Evolutionary conservation across 2,888 invertebrate species (phyloP), one percentile per base, ranked within the genome.

Genomic region (Caenorhabditis sp.): DNA sequence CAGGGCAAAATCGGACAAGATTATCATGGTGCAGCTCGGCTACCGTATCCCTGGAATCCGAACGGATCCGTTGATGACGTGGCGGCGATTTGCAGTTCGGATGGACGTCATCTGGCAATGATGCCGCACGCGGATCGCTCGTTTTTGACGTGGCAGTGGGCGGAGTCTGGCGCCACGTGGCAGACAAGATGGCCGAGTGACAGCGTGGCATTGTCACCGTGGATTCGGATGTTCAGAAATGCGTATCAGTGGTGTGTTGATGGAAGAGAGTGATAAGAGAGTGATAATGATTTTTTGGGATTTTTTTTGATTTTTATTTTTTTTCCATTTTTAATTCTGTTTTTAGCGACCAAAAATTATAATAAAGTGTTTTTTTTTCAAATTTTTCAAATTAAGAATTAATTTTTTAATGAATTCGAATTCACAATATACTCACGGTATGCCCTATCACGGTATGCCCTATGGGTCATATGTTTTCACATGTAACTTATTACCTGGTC

Each of bases 101-200:
- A 98, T 93, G 98, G 98, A 0, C 94, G 98, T 4, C 98, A 98
- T 93, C 94, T 98, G 88, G 98, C 97, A 0, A 94, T 98, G 94
- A 99, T 99, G 98, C 98, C 98, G 2, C 98, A 99, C 93, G 98
- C 98, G 0, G 98, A 99, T 93, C 94, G 89, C 47, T 85, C 89
- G 91, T 95, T 95, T 80, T 94, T 95, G 88, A 94, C 95, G 87
- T 97, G 96, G 95, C 97, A 98, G 92, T 96, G 97, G 95, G 95
- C 97, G 0, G 95, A 95, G 91, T n/a, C n/a, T n/a, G 32, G 20
- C 0, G 44, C 62, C 6, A 32, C 24, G 18, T 24, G 79, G 80
- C 67, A 71, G 26, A 51, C 60, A 18, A 40, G 64, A 15, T 53
- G 51, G 22, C 55, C 32, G 11, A 15, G 68, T 22, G 58, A 70